Evolutionary conservation across 2,113 vertebrate species (phyloP).

Genomic region (Vulpes lagopus): DNA sequence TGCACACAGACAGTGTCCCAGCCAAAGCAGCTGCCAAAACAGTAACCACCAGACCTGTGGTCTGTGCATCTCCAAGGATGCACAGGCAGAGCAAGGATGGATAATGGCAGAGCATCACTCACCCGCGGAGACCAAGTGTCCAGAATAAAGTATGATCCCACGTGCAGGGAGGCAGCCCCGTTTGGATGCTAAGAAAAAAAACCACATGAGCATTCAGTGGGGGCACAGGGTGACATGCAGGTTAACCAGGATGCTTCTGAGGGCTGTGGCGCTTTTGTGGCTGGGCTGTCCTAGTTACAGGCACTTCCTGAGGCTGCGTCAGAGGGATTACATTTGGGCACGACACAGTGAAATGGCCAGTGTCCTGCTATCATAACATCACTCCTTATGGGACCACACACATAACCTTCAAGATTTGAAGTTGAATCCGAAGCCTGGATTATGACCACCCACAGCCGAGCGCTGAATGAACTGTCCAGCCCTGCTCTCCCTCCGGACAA

Average conservation of each 20-base stretch:
- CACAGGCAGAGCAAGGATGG: too few relatives aligned
- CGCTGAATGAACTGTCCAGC: accelerated
- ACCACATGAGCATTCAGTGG: too few relatives aligned
- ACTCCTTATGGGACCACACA: background rate
- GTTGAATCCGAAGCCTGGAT: background rate
- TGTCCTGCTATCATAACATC: background rate
- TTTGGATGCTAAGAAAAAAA: background rate
- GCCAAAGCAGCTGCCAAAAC: background rate
- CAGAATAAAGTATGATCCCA: background rate
- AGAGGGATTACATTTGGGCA: background rate
- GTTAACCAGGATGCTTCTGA: background rate
- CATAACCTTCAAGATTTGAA: background rate
- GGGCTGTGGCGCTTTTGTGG: background rate
- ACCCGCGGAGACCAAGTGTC: background rate
- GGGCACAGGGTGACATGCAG: background rate
- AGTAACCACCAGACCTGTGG: background rate
- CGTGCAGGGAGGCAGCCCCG: background rate
- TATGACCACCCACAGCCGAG: background rate
- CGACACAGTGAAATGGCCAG: background rate
- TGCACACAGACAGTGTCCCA: background rate
- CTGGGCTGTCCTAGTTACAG: background rate
- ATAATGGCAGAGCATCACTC: background rate
- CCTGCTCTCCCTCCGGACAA: background rate
- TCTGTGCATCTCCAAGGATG: background rate
- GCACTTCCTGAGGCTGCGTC: background rate